These are phyloP conservation scores for Mesorhabditis spiculigera DNA, from an alignment of 2,888 invertebrate genomes.

Conservation along the genomic window DNA sequence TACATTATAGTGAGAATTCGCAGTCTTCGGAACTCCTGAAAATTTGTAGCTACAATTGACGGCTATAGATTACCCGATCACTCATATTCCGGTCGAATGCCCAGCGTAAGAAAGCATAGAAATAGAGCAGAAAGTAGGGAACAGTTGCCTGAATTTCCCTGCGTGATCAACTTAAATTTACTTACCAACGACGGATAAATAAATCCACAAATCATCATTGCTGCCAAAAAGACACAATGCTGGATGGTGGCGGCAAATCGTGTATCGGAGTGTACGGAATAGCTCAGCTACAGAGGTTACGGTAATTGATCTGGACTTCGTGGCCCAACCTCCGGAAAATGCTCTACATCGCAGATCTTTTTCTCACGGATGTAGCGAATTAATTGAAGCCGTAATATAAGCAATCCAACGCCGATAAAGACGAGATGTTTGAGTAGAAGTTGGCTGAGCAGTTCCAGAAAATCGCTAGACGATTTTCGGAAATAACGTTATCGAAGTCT, in stretches of 20 bases:
- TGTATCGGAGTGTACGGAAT: neutral
- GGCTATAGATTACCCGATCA: neutral
- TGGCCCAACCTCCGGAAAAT: neutral
- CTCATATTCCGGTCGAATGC: neutral
- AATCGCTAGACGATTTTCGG: neutral
- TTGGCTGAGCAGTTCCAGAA: neutral
- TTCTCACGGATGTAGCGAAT: neutral
- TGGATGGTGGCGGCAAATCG: neutral
- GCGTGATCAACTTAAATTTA: neutral
- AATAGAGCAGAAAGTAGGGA: neutral
- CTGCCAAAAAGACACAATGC: conserved; percentile 1
- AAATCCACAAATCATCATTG: neutral
- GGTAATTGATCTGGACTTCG: neutral
- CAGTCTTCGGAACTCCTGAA: neutral
- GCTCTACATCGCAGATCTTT: neutral
- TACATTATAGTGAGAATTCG: neutral
- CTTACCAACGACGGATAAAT: conserved; percentile 2
- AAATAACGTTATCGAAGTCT: neutral
- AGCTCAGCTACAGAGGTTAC: neutral
- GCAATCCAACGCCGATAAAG: neutral
- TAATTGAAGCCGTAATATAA: neutral
- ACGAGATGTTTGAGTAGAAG: neutral
- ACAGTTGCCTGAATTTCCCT: neutral
- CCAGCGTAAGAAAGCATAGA: neutral
- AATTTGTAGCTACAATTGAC: neutral